A percentile compares a stretch with the other conserved stretches of the same genome.
These are phyloP conservation scores for Acrossocheilus wenchowensis DNA, from an alignment of 2,797 vertebrate species.

Conservation along the genomic window DNA sequence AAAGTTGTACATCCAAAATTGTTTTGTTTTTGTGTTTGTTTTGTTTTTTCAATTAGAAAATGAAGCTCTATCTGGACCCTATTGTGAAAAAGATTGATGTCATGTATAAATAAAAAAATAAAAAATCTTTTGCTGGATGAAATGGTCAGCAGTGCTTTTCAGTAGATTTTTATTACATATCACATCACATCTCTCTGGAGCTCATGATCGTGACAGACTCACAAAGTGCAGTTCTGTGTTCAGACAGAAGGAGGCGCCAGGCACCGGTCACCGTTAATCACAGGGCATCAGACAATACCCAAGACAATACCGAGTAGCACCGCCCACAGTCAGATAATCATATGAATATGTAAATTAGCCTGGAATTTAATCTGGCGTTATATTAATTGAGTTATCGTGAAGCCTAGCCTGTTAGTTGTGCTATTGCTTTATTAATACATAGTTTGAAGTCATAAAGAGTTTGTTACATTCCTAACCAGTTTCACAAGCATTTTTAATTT, in stretches of 20 bases:
- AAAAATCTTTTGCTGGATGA: background rate
- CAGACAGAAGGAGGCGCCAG: conserved; percentile 12
- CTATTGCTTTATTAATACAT: background rate
- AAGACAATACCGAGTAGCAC: background rate
- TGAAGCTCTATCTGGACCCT: background rate
- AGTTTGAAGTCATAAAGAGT: too few relatives aligned
- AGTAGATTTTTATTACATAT: background rate
- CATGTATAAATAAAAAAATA: background rate
- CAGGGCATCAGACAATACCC: background rate
- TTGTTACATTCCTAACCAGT: background rate
- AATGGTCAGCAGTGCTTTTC: background rate
- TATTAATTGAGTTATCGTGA: background rate
- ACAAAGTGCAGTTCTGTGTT: background rate
- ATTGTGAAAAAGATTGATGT: background rate
- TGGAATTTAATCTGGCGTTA: background rate
- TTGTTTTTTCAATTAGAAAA: background rate
- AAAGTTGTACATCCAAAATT: background rate
- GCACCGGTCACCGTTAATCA: background rate
- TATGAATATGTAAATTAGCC: background rate
- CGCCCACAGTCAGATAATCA: background rate
- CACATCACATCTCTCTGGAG: background rate
- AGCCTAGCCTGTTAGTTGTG: background rate
- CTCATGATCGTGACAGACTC: background rate
- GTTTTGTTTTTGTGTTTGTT: too few relatives aligned
- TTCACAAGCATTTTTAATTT: background rate